Conservation (phyloP, 2,888 invertebrate genomes). For the Dolomedes plantarius region DNA sequence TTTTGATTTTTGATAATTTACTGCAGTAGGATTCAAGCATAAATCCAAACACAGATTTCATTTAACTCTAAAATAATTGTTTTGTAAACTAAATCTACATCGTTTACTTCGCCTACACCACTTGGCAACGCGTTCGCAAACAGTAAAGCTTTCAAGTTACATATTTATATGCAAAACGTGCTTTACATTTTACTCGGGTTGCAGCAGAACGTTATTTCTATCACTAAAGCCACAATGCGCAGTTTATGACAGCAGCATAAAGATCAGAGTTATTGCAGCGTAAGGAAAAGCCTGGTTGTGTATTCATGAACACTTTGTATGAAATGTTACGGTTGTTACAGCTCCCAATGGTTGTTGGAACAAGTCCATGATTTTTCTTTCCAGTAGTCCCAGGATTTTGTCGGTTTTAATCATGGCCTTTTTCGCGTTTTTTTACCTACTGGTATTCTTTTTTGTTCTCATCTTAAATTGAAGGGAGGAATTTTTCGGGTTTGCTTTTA, state of each 20-base stretch:
- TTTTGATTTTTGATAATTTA: too few species aligned
- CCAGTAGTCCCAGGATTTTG: background rate
- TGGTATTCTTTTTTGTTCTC: too few species aligned
- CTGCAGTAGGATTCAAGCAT: too few species aligned
- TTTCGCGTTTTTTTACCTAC: too few species aligned
- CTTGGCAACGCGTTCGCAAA: background rate
- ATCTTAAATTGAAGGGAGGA: too few species aligned
- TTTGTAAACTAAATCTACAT: background rate
- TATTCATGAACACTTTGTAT: constrained; percentile 13
- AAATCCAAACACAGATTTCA: too few species aligned
- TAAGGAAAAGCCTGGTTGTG: background rate
- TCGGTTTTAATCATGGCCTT: background rate
- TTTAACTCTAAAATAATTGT: background rate
- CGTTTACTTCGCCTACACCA: background rate
- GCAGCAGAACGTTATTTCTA: background rate
- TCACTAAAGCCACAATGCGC: background rate
- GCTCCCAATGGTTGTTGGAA: background rate
- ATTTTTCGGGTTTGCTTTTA: too few species aligned
- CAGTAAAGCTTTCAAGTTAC: background rate
- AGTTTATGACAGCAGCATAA: background rate
- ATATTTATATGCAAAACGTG: constrained; percentile 16
- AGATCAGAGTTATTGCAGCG: background rate
- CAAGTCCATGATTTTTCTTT: background rate
- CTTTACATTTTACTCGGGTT: background rate
- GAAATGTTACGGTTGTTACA: background rate